Base-by-base conservation (phyloP, 2,888 invertebrate species). In the Andrena minutula region DNA sequence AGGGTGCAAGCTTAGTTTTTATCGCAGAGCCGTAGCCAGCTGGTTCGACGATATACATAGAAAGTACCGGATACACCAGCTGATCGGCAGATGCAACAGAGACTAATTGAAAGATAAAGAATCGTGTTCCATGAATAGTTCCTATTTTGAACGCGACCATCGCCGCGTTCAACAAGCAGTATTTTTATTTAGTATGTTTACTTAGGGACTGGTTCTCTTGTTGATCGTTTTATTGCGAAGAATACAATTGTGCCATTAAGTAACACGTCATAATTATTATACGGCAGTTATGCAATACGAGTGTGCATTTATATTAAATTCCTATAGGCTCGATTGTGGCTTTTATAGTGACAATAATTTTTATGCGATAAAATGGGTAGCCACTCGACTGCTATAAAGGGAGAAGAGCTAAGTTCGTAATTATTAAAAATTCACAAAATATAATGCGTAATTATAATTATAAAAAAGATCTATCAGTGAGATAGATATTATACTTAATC, bases 181-280 rank as follows among this genome's bases (percentile, higher is more conserved):
- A 87, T 78, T 91, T 90, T 91, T 91, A 91, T 92, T 92, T 92
- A 89, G 85, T 89, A 85, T 85, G 87, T 90, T 91, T 88, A 91
- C 88, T 90, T 90, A 86, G 88, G 87, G 91, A 90, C 88, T 85
- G 89, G 87, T 86, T 88, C 88, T 90, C 90, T 88, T 80, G 86
- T 86, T 82, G 60, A 87, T 82, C 76, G 77, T 89, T 89, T 89
- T 90, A 89, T 76, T 74, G 53, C 78, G 66, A 86, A 63, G 77
- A 83, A 86, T 83, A 75, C 56, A 79, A 78, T 79, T 72, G 70
- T 82, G 75, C 68, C 80, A 80, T 83, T 76, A 75, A 72, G 61
- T 41, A 80, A 63, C 66, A 77, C 75, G 47, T 70, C 79, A 79
- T 66, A 41, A 41, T 41, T 41, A 80, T 82, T 89, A 63, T 74